Evolutionary conservation across 2,113 vertebrate species (phyloP), one percentile per base, ranked within the genome.

Genomic region (Larimichthys polyactis): DNA sequence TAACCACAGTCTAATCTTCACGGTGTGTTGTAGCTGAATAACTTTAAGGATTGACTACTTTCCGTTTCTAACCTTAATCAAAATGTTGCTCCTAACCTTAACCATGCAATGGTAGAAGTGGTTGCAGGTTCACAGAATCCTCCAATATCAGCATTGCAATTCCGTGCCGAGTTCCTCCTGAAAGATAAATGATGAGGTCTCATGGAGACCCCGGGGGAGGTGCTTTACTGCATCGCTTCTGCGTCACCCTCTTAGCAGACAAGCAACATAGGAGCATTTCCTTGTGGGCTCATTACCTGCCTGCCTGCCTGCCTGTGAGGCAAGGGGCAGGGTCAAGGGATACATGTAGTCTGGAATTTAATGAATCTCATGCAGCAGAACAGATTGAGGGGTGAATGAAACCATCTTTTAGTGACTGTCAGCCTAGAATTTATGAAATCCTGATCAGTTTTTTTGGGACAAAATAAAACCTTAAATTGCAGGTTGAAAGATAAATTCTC

Each of bases 141-240:
- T 19, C 22, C 32, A 15, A 1, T 15, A 55, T 69, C 57, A 36
- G 14, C 36, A 48, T 62, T 81, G 22, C 5, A 62, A 9, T 24
- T 49, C 24, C 36, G 36, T 22, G 48, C 55, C 0, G 36, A 69
- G 24, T 46, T 54, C 17, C 2, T n/a, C 22, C 36, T 8, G 36
- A 63, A 54, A 75, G 79, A 81, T 11, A n/a, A 44, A 17, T 54
- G 64, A 69, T 62, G 48, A 69, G 66, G 71, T 74, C 54, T 74
- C n/a, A 55, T 24, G 15, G 12, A 22, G 57, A 54, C 49, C 57
- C 27, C 6, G 19, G 57, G 64, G 16, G 52, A 55, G 54, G 5
- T 15, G 46, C 40, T 48, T 36, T 17, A 19, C 58, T 20, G 2
- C 1, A 4, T 52, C 6, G 4, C 63, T 59, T 36, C 54, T 67